Evolutionary conservation across 2,797 vertebrate species (phyloP).

Genomic region (Picus viridis): DNA sequence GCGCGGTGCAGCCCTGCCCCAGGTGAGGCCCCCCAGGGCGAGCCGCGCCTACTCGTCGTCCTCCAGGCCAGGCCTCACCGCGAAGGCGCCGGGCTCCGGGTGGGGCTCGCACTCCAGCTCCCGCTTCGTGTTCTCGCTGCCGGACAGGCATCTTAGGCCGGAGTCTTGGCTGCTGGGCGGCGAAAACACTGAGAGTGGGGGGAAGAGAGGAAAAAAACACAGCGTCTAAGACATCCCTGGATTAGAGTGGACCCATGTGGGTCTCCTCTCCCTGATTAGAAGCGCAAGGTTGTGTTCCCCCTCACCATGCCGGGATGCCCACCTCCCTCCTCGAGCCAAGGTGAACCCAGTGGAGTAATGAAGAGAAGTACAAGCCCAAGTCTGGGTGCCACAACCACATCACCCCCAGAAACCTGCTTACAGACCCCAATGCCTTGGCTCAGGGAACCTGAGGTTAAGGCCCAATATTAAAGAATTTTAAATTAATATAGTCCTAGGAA

Average conservation of each 20-base stretch:
- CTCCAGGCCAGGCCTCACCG: slow-evolving; percentile 79
- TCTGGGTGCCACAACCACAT: background rate
- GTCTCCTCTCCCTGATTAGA: background rate
- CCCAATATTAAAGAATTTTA: slow-evolving; percentile 61
- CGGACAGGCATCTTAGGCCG: slow-evolving; percentile 83
- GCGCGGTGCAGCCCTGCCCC: slow-evolving; percentile 1
- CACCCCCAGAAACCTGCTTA: accelerated
- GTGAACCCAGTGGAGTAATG: accelerated
- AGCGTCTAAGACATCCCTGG: background rate
- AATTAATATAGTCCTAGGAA: slow-evolving; percentile 47
- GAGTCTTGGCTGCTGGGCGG: slow-evolving; percentile 82
- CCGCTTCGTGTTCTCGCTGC: slow-evolving; percentile 82
- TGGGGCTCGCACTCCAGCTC: slow-evolving; percentile 81
- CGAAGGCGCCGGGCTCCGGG: slow-evolving; percentile 78
- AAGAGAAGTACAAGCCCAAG: background rate
- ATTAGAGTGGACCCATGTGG: accelerated
- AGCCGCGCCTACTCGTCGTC: slow-evolving; percentile 71
- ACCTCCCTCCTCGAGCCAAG: background rate
- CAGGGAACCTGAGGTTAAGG: background rate
- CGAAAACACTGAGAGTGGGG: slow-evolving; percentile 82
- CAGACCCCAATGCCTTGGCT: background rate
- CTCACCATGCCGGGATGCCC: background rate
- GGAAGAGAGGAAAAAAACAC: background rate
- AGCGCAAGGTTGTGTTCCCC: accelerated
- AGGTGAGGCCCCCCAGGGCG: background rate